Base-by-base conservation (phyloP, 2,797 vertebrate species). In the Myiotriccus ornatus region DNA sequence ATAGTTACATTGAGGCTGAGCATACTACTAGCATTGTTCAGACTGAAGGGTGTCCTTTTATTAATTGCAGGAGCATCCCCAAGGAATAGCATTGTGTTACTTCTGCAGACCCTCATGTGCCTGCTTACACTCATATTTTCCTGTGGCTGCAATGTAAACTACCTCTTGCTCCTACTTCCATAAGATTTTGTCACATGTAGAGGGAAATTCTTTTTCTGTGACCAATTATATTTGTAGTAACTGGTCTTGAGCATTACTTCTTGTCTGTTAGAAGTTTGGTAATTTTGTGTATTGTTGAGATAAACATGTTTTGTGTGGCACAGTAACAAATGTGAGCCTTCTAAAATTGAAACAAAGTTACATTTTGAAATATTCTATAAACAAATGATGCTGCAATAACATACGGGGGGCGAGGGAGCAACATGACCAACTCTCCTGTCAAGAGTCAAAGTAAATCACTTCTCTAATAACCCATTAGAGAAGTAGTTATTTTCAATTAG, bases 351-450 rank as follows among this genome's bases (percentile, higher is more conserved):
- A 56, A 60, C 21, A 23, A 30, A 20, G 4, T 49, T 69, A 70
- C 1, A 10, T 20, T 77, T 82, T 76, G 2, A 57, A 70, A 60
- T 60, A 49, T 5, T 64, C 8, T 64, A 7, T 75, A 18, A 55
- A 37, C 2, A 83, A 71, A 60, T n/a, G 0, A 9, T 34, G 10
- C 47, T 70, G 60, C 11, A 53, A 64, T 44, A 75, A 14, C 25
- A 24, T 20, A 41, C 1, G 14, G 4, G 9, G 10, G 23, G 23
- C 4, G 23, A 19, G 49, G 25, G 17, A 43, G 16, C 11, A 50
- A 34, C 5, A 39, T 0, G 4, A 47, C 5, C 6, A 14, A 2
- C 2, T 6, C 37, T 41, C 21, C n/a, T 60, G 27, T 23, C 7
- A 46, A 47, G 10, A 67, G 56, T 32, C 0, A 0, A 76, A 69